Base-by-base conservation (phyloP, 2,888 invertebrate genomes). In the Dioctria rufipes region DNA sequence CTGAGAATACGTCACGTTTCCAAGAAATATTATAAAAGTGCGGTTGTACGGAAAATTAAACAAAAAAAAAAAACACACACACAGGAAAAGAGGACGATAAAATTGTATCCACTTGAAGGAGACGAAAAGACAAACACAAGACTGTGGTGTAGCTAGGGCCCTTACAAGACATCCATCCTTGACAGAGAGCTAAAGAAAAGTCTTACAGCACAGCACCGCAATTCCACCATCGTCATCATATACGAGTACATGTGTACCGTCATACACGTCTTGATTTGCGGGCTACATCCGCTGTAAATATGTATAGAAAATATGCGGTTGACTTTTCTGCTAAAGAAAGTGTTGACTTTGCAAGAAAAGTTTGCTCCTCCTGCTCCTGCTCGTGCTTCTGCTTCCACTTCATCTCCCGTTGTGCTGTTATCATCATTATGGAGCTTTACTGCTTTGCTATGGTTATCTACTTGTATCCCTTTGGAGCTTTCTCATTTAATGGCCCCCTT, bases 341-440 rank as follows among this genome's bases (percentile, higher is more conserved):
- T 79, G 81, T 81, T 81, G 81, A 79, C 81, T 81, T 79, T 81
- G 81, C 79, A 63, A 79, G 79, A 81, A 75, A 61, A 71, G 71
- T 71, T 75, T 40, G 9, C 61, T 25, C 51, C 75, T 25, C 25
- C 25, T 25, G 25, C 25, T 25, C 25, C 25, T 25, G 25, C 25
- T 25, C 25, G 25, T 25, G 25, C 25, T 25, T 2, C 25, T 25
- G 25, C 25, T 75, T 75, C 75, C 75, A 75, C 75, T 75, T 75
- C 75, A 75, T 75, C 75, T 75, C 75, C 75, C 75, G 75, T 46
- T 60, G 75, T 37, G 75, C 75, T 75, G 60, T 75, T 75, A 75
- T 60, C 75, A 42, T 61, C 61, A 75, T 75, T 60, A 75, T 75
- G 43, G 60, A 75, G 75, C 5, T 60, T 43, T 58, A 9, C 40